Base-by-base conservation (phyloP, 2,113 vertebrate species). In the Stercorarius parasiticus region DNA sequence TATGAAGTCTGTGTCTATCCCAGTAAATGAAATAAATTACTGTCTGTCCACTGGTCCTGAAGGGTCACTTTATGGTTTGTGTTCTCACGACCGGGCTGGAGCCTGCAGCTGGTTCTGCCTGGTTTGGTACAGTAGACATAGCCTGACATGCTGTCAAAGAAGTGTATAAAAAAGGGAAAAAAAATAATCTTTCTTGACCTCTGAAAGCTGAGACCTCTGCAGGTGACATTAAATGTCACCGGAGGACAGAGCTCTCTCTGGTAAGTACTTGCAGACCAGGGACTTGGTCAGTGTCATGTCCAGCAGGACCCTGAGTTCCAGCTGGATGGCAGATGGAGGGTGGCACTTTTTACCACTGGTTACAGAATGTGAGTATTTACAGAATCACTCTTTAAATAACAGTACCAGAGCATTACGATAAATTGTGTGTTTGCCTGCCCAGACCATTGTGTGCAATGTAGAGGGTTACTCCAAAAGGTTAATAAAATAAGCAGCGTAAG, bases 81-180 rank as follows among this genome's bases (percentile, higher is more conserved):
- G 34, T 43, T 80, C 23, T 83, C 62, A 45, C 1, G 7, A 69
- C 25, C 0, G 0, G 40, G 49, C 34, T 88, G 53, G 42, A 84
- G 38, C 27, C 73, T 53, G 38, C 49, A 82, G 66, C 18, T 88
- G 47, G 43, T 53, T 11, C 61, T 85, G 12, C 36, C 22, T n/a
- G 10, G 12, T 29, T 53, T 83, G 55, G 38, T 49, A 66, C 13
- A 20, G 42, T 3, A 85, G 29, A 19, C 32, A 27, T 29, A 66
- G 25, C 8, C 32, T 80, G 29, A 73, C 4, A 14, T 49, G 20
- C 42, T 80, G 26, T 77, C 50, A 81, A 65, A 56, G 17, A 27
- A 49, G 6, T 2, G 2, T 29, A 45, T 34, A 43, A 21, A 25
- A 91, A 96, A 85, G 15, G 3, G 5, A 23, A 29, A 69, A 70